Evolutionary conservation across 2,113 vertebrate genomes (phyloP).

Genomic region (Cryptotis parvus): DNA sequence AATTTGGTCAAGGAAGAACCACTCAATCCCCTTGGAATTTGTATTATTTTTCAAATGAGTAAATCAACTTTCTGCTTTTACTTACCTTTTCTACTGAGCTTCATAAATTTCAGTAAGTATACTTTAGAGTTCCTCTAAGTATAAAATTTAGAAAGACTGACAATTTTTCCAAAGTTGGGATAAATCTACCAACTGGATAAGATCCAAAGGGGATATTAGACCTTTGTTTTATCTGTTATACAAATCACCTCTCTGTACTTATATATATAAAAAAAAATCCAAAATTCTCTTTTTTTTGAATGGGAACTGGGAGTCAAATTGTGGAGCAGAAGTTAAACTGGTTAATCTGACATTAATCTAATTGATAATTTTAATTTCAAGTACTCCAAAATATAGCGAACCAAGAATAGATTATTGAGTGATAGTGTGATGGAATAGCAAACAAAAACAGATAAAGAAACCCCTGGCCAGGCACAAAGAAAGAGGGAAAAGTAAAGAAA

Average conservation of each 20-base stretch:
- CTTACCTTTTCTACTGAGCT: neutral
- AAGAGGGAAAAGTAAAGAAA: too few species aligned
- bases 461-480: too few species aligned
- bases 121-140: neutral
- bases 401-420: too few species aligned
- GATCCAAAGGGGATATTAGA: neutral
- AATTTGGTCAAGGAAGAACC: neutral
- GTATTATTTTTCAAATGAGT: conserved; percentile 39
- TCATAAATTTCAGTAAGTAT: neutral
- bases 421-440: too few species aligned
- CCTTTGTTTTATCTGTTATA: neutral
- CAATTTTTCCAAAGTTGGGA: conserved; percentile 34
- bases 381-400: too few species aligned
- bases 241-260: neutral
- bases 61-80: neutral
- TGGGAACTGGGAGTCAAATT: too few species aligned
- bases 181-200: conserved; percentile 55
- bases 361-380: too few species aligned
- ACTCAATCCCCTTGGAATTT: neutral
- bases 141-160: conserved; percentile 32
- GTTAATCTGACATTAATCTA: too few species aligned
- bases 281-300: too few species aligned
- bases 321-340: too few species aligned
- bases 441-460: too few species aligned
- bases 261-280: too few species aligned